Evolutionary conservation across 2,797 vertebrate species (phyloP).

Genomic region (Acipenser transmontanus): DNA sequence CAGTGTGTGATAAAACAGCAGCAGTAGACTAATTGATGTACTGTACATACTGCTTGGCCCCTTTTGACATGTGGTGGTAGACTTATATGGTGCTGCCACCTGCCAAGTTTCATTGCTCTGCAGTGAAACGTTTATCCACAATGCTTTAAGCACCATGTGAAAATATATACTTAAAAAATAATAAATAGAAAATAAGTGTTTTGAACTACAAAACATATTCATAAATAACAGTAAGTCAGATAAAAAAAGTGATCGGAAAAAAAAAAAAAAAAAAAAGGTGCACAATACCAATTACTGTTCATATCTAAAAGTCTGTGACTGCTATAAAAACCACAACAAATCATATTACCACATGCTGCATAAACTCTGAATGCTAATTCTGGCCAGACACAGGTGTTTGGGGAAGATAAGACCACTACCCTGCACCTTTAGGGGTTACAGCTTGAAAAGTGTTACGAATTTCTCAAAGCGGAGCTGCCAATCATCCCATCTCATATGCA

Average conservation of each 20-base stretch:
- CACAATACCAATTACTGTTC: conserved; percentile 27
- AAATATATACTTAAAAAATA: too few relatives aligned
- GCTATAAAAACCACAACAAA: conserved; percentile 52
- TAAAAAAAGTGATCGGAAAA: conserved; percentile 29
- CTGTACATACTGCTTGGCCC: too few relatives aligned
- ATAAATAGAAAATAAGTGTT: neutral
- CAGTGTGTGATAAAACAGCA: too few relatives aligned
- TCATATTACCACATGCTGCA: conserved; percentile 54
- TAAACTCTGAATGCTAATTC: conserved; percentile 41
- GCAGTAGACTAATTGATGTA: too few relatives aligned
- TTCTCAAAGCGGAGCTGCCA: conserved; percentile 37
- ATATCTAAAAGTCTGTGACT: conserved; percentile 36
- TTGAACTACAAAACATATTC: conserved; percentile 21
- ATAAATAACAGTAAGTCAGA: conserved; percentile 28
- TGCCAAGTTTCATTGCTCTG: too few relatives aligned
- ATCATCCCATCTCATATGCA: conserved; percentile 25
- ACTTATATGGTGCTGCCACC: too few relatives aligned
- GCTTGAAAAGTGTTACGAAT: conserved; percentile 35
- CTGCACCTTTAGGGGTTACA: conserved; percentile 33
- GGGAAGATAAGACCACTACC: conserved; percentile 40
- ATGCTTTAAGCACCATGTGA: too few relatives aligned
- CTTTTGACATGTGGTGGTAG: too few relatives aligned
- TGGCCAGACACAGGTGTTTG: conserved; percentile 47
- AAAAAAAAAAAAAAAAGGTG: conserved; percentile 20
- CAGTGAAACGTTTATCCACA: too few relatives aligned